These are phyloP conservation scores for Caenorhabditis panamensis DNA, from an alignment of 2,888 invertebrate species.

Conservation along the genomic window DNA sequence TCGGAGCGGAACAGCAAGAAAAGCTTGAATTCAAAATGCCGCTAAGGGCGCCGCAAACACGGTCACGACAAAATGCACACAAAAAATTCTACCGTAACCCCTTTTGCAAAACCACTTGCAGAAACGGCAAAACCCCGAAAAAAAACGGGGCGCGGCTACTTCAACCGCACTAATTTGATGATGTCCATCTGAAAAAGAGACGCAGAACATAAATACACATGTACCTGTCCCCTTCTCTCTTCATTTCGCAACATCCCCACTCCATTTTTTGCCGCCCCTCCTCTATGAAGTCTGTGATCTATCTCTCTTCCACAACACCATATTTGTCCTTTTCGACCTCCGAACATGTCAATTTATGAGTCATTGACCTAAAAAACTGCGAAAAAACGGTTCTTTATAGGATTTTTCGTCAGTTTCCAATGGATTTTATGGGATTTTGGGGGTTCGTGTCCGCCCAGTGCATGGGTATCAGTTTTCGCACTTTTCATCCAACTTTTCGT, in stretches of 20 bases:
- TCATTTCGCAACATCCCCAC: conserved; percentile 48
- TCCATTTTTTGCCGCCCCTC: conserved; percentile 17
- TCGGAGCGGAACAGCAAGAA: background rate
- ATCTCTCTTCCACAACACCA: conserved; percentile 1
- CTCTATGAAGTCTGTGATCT: conserved; percentile 8
- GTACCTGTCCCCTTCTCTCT: conserved; percentile 31
- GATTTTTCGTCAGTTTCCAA: conserved; percentile 2
- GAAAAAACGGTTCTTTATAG: conserved; percentile 1
- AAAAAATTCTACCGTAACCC: background rate
- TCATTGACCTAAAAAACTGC: conserved; percentile 50
- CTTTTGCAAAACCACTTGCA: background rate
- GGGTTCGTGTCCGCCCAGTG: background rate
- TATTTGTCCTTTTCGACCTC: conserved; percentile 16
- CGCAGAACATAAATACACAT: conserved; percentile 39
- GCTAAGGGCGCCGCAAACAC: background rate
- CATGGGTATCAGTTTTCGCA: conserved; percentile 51
- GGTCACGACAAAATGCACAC: background rate
- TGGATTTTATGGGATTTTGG: conserved; percentile 16
- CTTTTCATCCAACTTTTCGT: conserved; percentile 22
- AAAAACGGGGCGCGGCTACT: conserved; percentile 22
- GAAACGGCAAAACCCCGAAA: conserved; percentile 15
- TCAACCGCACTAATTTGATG: conserved; percentile 60
- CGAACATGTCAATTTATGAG: conserved; percentile 48
- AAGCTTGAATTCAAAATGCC: background rate
- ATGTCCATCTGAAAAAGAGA: conserved; percentile 42